Base-by-base conservation (phyloP, 2,888 invertebrate genomes). In the Allacma fusca region DNA sequence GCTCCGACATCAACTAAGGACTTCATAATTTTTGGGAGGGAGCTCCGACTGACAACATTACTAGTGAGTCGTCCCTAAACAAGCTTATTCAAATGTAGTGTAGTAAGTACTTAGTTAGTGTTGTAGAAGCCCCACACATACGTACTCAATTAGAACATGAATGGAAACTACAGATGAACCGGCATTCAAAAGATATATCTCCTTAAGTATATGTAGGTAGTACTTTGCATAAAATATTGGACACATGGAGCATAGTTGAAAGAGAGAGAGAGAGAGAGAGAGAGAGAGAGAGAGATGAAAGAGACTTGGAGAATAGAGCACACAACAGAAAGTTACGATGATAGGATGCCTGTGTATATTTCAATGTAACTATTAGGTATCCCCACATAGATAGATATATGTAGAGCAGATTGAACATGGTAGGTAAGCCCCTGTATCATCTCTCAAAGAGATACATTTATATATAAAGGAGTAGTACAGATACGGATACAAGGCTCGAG, bases 211-310 rank as follows among this genome's bases (percentile, higher is more conserved):
- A 34, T 34, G 68, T 68, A 68, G 68, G 43, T 68, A 34, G 40
- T 40, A 68, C 40, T 68, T 68, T 71, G 28, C 71, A 71, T 28
- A 29, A 57, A 43, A 57, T 16, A 57, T 68, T 40, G 43, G 68
- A 68, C 68, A 26, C 57, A 57, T 29, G 57, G 24, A 71, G 26
- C 23, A 5, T 26, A 67, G 23, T 50, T 13, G n/a, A 28, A 16
- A 29, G n/a, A 19, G 29, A 29, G 7, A 29, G 29, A 29, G n/a
- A 19, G 29, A 29, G 7, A 29, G 19, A 67, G n/a, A 29, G 16
- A 64, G 4, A 64, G 44, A 70, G 44, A 44, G 29, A 29, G n/a
- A 19, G 12, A 29, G 24, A 29, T 9, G 24, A 19, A 29, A 19
- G 50, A 50, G 50, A 50, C 50, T 19, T 50, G 50, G 50, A 50